These are phyloP conservation scores for Mimas tiliae DNA, from an alignment of 2,888 invertebrate genomes.

Conservation along the genomic window DNA sequence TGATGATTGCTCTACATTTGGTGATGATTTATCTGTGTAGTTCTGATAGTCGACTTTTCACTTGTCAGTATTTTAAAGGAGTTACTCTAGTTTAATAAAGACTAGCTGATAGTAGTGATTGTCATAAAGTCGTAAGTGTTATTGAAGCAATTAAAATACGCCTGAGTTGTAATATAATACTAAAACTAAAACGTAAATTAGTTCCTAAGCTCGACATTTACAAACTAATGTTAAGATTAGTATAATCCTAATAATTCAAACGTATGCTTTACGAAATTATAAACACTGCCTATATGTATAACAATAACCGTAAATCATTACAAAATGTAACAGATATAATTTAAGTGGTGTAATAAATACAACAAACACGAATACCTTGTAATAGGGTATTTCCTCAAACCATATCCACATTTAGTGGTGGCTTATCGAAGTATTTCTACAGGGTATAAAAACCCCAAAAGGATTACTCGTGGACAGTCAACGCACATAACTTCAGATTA, in stretches of 20 bases:
- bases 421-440: slow-evolving; percentile 17
- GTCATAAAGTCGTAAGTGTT: background rate
- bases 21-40: background rate
- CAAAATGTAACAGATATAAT: background rate
- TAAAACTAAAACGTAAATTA: background rate
- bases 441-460: slow-evolving; percentile 21
- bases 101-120: background rate
- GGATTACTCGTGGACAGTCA: slow-evolving; percentile 16
- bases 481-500: slow-evolving; percentile 25
- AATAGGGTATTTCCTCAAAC: slow-evolving; percentile 12
- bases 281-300: background rate
- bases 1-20: slow-evolving; percentile 1
- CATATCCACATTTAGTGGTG: slow-evolving; percentile 13
- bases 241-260: background rate
- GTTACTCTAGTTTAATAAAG: background rate
- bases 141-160: too few relatives aligned
- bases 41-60: too few relatives aligned
- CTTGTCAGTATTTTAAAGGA: background rate
- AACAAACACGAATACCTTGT: background rate
- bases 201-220: too few relatives aligned
- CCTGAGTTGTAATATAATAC: too few relatives aligned
- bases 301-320: too few relatives aligned
- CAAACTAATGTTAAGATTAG: background rate
- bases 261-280: background rate
- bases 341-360: slow-evolving; percentile 3